phyloP scores from a whole-genome alignment of 2,113 vertebrate genomes.

The Meriones unguiculatus region DNA sequence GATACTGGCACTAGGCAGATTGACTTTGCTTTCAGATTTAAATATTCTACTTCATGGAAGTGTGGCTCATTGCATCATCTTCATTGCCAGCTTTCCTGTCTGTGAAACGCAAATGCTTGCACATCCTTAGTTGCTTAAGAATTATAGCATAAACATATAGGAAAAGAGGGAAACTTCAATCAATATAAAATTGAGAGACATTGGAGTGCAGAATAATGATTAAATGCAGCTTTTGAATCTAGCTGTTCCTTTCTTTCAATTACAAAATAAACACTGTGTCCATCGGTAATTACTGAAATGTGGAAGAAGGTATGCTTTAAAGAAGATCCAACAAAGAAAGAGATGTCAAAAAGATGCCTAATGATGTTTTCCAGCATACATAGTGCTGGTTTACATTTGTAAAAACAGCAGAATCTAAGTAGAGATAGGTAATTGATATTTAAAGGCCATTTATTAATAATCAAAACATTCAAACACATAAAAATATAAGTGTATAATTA shows the following conservation, averaged over 20 bases:
- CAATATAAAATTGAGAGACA: not conserved
- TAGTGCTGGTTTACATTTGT: not conserved
- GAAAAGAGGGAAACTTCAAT: not conserved
- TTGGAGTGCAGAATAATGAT: slow-evolving; percentile 1
- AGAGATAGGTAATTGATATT: not conserved
- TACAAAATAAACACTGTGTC: not conserved
- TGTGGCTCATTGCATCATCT: not conserved
- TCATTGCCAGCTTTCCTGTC: slow-evolving; percentile 4
- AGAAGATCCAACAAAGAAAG: not conserved
- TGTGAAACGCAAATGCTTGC: slow-evolving; percentile 62
- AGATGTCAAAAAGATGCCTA: slow-evolving; percentile 28
- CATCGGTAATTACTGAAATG: slow-evolving; percentile 1
- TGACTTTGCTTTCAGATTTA: slow-evolving; percentile 65
- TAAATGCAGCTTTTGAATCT: slow-evolving; percentile 26
- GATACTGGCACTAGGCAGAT: slow-evolving; percentile 63
- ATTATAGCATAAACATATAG: not conserved
- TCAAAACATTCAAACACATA: not conserved
- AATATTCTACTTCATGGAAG: slow-evolving; percentile 6
- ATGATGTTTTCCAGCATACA: not conserved
- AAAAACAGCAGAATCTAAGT: not conserved
- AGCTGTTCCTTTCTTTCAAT: not conserved
- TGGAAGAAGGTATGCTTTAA: slow-evolving; percentile 43
- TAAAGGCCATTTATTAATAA: not conserved
- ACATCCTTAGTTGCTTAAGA: not conserved
- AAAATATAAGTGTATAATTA: not conserved